Conservation (phyloP, 2,797 vertebrate species). For the Rhinella marina region DNA sequence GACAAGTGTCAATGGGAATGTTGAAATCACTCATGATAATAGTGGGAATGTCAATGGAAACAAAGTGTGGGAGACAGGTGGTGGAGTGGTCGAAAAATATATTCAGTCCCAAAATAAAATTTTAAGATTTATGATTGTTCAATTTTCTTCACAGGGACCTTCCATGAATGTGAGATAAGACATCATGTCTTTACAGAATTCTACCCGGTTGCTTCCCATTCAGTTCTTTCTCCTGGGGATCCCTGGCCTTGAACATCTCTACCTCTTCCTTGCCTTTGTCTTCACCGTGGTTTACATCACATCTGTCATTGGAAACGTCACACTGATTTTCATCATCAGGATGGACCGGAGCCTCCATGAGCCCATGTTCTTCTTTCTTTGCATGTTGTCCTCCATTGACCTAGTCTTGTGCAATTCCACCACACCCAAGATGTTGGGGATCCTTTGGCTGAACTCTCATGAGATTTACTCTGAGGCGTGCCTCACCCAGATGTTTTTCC, state of each 20-base stretch:
- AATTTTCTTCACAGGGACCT: not conserved
- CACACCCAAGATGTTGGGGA: conserved; percentile 70
- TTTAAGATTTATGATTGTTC: not conserved
- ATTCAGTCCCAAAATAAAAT: no score
- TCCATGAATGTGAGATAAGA: not conserved
- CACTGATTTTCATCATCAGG: conserved; percentile 61
- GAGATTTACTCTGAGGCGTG: conserved; percentile 62
- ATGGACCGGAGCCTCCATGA: conserved; percentile 67
- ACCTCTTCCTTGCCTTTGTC: conserved; percentile 63
- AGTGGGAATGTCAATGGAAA: no score
- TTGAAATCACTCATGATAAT: no score
- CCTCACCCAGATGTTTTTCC: conserved; percentile 76
- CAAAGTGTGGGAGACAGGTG: no score
- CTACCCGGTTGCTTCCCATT: not conserved
- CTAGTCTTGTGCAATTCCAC: conserved; percentile 70
- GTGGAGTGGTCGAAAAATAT: not conserved
- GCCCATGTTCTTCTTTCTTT: conserved; percentile 69
- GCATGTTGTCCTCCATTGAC: conserved; percentile 70
- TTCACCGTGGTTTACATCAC: conserved; percentile 61
- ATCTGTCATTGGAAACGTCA: conserved; percentile 64
- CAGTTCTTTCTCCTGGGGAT: conserved; percentile 64
- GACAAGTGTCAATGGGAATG: no score
- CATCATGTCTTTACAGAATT: conserved; percentile 37
- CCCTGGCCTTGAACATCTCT: conserved; percentile 61
- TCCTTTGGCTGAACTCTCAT: conserved; percentile 63